These are phyloP conservation scores for Hypotaenidia philippensis DNA, from an alignment of 2,797 vertebrate genomes.

Conservation along the genomic window DNA sequence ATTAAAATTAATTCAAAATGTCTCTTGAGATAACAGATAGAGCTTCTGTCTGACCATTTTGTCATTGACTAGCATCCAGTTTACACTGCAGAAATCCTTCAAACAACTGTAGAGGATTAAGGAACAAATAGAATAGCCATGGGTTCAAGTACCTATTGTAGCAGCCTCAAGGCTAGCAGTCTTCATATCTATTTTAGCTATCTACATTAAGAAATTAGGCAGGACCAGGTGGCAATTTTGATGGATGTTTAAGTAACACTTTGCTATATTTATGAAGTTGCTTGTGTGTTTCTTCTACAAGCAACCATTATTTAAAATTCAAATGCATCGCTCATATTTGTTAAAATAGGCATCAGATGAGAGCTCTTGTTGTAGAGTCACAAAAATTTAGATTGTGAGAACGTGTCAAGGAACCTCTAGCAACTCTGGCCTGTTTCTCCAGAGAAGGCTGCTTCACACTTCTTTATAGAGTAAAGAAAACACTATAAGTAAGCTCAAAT, in stretches of 20 bases:
- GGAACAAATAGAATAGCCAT: neutral
- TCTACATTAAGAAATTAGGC: neutral
- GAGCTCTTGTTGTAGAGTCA: neutral
- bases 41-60: slow-evolving; percentile 12
- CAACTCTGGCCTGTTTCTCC: slow-evolving; percentile 33
- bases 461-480: slow-evolving; percentile 26
- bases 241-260: neutral
- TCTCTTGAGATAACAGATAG: neutral
- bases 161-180: neutral
- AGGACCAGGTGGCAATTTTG: neutral
- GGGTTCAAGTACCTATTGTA: neutral
- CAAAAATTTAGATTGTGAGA: neutral
- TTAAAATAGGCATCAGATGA: slow-evolving; percentile 6
- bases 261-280: neutral
- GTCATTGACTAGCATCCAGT: neutral
- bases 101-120: neutral
- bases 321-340: neutral
- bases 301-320: neutral
- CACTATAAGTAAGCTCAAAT: neutral
- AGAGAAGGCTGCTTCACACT: slow-evolving; percentile 22
- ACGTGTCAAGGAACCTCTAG: neutral
- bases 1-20: neutral
- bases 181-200: neutral
- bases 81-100: neutral
- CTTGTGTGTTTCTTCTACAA: neutral